Percentiles rank a stretch among this genome's conserved stretches.
phyloP scores from a whole-genome alignment of 2,113 vertebrate genomes.

The Erythrocercus mccallii region DNA sequence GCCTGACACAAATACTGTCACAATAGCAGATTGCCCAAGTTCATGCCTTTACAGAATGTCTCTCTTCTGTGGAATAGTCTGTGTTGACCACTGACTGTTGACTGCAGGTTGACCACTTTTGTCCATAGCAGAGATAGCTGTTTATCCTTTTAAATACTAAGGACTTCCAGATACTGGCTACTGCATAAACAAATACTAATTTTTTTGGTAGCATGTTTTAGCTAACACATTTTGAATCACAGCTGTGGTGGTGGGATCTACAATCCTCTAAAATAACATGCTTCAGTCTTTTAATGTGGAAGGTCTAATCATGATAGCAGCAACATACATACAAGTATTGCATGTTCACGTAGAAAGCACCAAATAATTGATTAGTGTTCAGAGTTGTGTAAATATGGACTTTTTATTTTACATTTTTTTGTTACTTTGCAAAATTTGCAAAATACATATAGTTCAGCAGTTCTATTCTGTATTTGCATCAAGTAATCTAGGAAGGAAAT shows the following conservation, averaged over 20 bases:
- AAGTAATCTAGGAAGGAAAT: background rate
- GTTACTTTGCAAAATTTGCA: background rate
- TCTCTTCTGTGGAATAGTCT: background rate
- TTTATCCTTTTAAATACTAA: background rate
- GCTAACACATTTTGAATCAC: background rate
- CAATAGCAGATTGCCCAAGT: rapidly evolving
- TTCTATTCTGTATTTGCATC: background rate
- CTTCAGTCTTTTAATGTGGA: background rate
- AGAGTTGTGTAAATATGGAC: background rate
- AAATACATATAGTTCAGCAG: background rate
- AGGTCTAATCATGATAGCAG: background rate
- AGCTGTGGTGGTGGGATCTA: background rate
- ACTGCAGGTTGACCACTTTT: background rate
- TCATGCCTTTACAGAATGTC: background rate
- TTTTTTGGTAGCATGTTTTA: background rate
- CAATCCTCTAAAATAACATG: background rate
- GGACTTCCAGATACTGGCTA: background rate
- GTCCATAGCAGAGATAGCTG: background rate
- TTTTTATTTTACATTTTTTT: background rate
- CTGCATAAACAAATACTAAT: background rate
- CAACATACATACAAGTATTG: background rate
- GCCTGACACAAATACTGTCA: background rate
- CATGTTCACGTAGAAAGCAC: background rate
- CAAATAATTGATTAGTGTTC: background rate
- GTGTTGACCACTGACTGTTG: background rate